Evolutionary conservation across 2,113 vertebrate genomes (phyloP).

Genomic region (Odocoileus virginianus): DNA sequence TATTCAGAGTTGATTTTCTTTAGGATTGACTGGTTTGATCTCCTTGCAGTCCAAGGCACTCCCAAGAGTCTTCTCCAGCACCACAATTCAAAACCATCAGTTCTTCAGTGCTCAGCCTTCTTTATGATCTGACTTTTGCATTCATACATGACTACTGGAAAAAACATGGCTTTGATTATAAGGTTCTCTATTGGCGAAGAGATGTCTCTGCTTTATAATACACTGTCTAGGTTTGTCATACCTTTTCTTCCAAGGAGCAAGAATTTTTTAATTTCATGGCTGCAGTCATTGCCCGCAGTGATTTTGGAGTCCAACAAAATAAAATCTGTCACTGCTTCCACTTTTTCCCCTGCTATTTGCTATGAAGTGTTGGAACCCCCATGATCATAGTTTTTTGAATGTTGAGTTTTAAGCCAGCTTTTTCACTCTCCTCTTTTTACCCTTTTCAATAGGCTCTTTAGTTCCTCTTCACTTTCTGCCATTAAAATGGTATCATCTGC

Average conservation of each 20-base stretch:
- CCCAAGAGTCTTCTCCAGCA: background rate
- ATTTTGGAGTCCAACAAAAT: background rate
- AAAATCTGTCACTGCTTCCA: background rate
- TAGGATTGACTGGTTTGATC: background rate
- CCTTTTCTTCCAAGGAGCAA: background rate
- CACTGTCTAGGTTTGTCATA: background rate
- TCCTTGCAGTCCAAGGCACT: background rate
- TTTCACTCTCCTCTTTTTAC: background rate
- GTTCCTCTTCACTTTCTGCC: background rate
- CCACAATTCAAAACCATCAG: background rate
- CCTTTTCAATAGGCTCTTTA: background rate
- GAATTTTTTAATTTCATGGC: background rate
- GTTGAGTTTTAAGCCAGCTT: background rate
- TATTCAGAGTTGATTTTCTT: background rate
- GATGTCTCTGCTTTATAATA: background rate
- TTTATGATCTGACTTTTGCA: background rate
- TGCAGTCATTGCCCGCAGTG: background rate
- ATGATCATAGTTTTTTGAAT: background rate
- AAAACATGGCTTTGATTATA: background rate
- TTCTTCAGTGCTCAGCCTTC: background rate
- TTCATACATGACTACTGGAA: background rate
- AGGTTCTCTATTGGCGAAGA: background rate
- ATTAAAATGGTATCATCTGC: background rate
- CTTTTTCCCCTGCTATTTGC: background rate
- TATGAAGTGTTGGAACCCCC: background rate